Conservation (phyloP, 2,113 vertebrate genomes). For the Delphinapterus leucas region DNA sequence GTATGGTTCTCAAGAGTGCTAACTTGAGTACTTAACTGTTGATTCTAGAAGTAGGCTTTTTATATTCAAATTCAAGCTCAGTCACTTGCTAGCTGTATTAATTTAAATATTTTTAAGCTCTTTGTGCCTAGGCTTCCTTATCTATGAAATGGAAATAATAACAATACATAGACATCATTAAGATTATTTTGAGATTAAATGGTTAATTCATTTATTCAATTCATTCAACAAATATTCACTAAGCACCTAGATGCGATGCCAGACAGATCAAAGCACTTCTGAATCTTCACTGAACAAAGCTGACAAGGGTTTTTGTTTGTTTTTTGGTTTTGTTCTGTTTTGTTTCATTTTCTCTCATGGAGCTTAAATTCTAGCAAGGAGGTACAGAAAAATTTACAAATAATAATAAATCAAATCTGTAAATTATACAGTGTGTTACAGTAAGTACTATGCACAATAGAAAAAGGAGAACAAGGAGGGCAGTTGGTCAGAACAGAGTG, state of each 20-base stretch:
- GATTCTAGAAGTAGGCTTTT: background rate
- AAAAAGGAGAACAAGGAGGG: background rate
- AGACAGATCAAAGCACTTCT: background rate
- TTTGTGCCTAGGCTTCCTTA: background rate
- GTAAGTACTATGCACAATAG: background rate
- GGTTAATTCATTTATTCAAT: background rate
- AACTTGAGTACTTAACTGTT: background rate
- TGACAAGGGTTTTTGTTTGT: background rate
- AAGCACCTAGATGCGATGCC: background rate
- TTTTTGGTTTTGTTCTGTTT: no score
- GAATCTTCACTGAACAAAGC: background rate
- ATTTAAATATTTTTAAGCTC: background rate
- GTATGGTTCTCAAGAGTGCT: background rate
- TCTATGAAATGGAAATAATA: background rate
- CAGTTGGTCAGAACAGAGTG: background rate
- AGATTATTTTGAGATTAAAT: background rate
- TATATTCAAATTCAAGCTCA: background rate
- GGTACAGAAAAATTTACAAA: background rate
- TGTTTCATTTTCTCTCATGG: background rate
- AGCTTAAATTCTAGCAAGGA: background rate
- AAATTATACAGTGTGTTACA: background rate
- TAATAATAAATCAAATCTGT: background rate
- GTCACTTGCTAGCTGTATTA: background rate
- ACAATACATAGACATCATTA: background rate
- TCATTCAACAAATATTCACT: background rate